Evolutionary conservation across 2,797 vertebrate genomes (phyloP).

Genomic region (Heliangelus exortis): DNA sequence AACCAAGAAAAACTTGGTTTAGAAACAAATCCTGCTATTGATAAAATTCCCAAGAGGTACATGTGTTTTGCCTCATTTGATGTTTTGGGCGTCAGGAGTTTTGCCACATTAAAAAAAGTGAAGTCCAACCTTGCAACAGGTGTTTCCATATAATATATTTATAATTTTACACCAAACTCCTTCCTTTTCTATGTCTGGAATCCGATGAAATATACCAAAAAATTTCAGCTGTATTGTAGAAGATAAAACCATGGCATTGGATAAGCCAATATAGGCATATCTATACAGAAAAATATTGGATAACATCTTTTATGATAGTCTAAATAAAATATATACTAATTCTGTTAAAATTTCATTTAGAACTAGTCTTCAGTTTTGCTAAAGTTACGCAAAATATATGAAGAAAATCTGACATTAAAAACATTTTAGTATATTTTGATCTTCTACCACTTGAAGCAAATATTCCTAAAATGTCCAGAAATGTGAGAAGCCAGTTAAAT

Average conservation of each 20-base stretch:
- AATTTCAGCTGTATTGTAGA: neutral
- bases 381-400: neutral
- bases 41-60: neutral
- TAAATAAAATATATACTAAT: neutral
- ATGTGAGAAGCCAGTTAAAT: neutral
- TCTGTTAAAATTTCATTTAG: neutral
- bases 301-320: fast-evolving
- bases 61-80: neutral
- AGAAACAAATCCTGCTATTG: neutral
- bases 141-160: neutral
- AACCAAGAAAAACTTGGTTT: neutral
- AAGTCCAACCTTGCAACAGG: neutral
- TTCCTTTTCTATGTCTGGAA: neutral
- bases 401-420: neutral
- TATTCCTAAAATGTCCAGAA: neutral
- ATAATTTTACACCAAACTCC: neutral
- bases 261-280: neutral
- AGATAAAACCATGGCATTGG: neutral
- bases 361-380: neutral
- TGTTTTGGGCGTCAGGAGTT: neutral
- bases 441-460: neutral
- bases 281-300: neutral
- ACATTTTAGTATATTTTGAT: neutral
- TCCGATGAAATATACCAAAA: neutral
- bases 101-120: neutral